Base-by-base conservation (phyloP, 1,140 invertebrate species). In the Meloidogyne chitwoodi region DNA sequence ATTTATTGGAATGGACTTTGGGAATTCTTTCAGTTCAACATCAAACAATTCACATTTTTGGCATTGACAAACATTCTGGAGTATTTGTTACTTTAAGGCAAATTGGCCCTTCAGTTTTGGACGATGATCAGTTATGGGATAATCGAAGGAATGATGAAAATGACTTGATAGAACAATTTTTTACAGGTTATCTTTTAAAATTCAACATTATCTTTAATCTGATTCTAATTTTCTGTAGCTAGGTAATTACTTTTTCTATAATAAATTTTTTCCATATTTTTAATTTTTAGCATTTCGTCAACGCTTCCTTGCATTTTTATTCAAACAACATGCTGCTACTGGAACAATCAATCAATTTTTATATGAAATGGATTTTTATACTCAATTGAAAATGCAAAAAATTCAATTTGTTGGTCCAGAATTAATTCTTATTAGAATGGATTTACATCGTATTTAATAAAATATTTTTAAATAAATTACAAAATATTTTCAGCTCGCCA, bases 21-120 rank as follows among this genome's bases (percentile, higher is more conserved):
- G 75, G 56, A 34, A 65, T 83, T 62, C 69, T 85, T 16, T 83
- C 82, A 12, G 68, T 77, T 24, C 77, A 85, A 10, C 83, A 83
- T 68, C 82, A 83, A 70, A 82, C 77, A n/a, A 69, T 83, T n/a
- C 72, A 83, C 70, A 73, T 83, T 62, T 76, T 72, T 65, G 16
- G 41, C 2, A 73, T 83, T 16, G 84, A 83, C 29, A 41, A 62
- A 70, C 10, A 11, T 61, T 63, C 34, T 26, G 82, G 82, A 10
- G 29, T 27, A 14, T 80, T 85, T 41, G 24, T 69, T 24, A 26
- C 56, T 11, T 16, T 80, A 0, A 61, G 27, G 29, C 56, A 83
- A 61, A 83, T 83, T 63, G 82, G 82, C 12, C 66, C 79, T 34
- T 77, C 29, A 19, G 38, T 81, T 56, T 56, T 80, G 4, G 80